These are phyloP conservation scores for Scophthalmus maximus DNA, from an alignment of 2,113 vertebrate species.

Conservation along the genomic window DNA sequence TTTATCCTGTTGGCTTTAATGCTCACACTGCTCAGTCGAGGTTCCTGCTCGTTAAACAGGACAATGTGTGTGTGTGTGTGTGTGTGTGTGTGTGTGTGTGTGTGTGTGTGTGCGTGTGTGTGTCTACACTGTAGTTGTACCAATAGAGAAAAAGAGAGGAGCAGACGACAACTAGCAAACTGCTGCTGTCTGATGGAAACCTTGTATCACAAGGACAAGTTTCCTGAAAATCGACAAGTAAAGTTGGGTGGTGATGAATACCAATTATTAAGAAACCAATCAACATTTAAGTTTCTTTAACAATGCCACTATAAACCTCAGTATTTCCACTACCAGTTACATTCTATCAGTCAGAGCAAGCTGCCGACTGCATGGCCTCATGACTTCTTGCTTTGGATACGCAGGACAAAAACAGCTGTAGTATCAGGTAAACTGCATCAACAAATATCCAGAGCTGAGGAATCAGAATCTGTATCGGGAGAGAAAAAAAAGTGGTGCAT, in stretches of 20 bases:
- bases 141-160: slow-evolving; percentile 24
- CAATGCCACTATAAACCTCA: neutral
- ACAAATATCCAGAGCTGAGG: neutral
- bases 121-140: slow-evolving; percentile 7
- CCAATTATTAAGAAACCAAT: too few relatives aligned
- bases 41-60: slow-evolving; percentile 53
- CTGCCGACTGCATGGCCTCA: neutral
- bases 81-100: neutral
- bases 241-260: neutral
- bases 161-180: slow-evolving; percentile 15
- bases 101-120: neutral
- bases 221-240: neutral
- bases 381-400: neutral
- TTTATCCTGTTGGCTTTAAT: slow-evolving; percentile 40
- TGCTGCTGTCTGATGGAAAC: slow-evolving; percentile 22
- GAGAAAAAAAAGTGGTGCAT: neutral
- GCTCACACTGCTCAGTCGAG: slow-evolving; percentile 11
- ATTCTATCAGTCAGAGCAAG: neutral
- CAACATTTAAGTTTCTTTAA: neutral
- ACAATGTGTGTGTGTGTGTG: neutral
- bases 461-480: too few relatives aligned
- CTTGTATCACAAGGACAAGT: neutral
- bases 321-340: neutral
- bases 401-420: neutral
- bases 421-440: too few relatives aligned